phyloP scores from a whole-genome alignment of 2,113 vertebrate species.

The Oreochromis tanganicae region DNA sequence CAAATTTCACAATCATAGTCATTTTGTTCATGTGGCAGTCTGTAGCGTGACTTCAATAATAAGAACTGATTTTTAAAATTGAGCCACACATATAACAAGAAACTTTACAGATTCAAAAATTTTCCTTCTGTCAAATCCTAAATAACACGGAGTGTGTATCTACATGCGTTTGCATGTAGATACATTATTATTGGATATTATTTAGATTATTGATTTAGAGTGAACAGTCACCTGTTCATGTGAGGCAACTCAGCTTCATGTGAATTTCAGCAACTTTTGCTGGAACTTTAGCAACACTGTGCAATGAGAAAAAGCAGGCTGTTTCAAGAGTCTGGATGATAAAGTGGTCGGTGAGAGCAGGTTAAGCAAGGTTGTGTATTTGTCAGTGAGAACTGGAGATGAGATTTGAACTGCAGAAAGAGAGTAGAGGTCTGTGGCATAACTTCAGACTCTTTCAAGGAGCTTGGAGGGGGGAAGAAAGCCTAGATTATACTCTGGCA shows the following conservation, averaged over 20 bases:
- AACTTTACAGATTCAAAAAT: not conserved
- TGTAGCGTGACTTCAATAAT: not conserved
- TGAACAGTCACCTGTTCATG: too few relatives aligned
- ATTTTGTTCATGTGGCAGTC: not conserved
- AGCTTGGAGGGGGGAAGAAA: too few relatives aligned
- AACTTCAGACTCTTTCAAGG: not conserved
- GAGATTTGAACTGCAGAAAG: not conserved
- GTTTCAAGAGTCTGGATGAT: not conserved
- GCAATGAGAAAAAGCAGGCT: not conserved
- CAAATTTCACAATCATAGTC: not conserved
- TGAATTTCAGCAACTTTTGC: not conserved
- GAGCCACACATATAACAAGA: not conserved
- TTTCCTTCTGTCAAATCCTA: not conserved
- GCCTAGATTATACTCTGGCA: not conserved
- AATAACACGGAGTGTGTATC: not conserved
- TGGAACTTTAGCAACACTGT: not conserved
- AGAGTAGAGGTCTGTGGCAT: not conserved
- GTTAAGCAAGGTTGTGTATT: not conserved
- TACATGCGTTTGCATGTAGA: not conserved
- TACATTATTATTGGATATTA: not conserved
- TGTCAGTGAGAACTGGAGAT: not conserved
- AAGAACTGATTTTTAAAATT: not conserved
- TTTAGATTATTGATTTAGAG: not conserved
- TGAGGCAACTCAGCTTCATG: not conserved
- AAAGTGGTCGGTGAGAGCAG: not conserved